Conservation (phyloP, 2,797 vertebrate genomes). For the Alauda arvensis region DNA sequence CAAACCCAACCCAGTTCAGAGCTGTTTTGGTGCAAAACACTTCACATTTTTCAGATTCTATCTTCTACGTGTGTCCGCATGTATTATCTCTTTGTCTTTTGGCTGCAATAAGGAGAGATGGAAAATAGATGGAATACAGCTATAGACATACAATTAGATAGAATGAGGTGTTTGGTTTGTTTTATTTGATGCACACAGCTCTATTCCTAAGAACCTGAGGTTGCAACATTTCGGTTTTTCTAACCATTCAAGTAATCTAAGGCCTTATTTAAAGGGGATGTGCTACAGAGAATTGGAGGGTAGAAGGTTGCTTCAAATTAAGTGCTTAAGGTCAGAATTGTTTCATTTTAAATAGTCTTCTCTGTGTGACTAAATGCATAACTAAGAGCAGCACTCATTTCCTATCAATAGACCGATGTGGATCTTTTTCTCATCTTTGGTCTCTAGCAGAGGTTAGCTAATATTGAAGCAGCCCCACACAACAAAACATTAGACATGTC, state of each 20-base stretch:
- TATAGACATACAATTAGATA: background rate
- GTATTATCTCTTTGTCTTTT: background rate
- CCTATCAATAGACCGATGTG: background rate
- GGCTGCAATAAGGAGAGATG: background rate
- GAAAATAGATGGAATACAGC: background rate
- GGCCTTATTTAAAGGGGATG: background rate
- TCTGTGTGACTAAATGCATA: background rate
- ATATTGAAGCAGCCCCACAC: background rate
- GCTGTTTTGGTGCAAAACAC: constrained; percentile 9
- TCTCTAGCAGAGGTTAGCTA: background rate
- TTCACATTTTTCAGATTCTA: constrained; percentile 1
- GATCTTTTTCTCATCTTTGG: background rate
- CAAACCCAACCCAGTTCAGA: constrained; percentile 6
- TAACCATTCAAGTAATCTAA: background rate
- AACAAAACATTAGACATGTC: background rate
- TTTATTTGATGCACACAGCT: background rate
- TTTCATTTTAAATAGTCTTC: background rate
- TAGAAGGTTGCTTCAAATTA: background rate
- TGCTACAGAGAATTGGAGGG: background rate
- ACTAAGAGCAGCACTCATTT: background rate
- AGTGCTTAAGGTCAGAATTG: background rate
- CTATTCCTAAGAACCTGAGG: background rate
- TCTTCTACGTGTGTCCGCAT: background rate
- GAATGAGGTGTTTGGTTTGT: background rate
- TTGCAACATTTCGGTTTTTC: background rate